phyloP scores from a whole-genome alignment of 2,888 invertebrate species.

The Pollenia amentaria region DNA sequence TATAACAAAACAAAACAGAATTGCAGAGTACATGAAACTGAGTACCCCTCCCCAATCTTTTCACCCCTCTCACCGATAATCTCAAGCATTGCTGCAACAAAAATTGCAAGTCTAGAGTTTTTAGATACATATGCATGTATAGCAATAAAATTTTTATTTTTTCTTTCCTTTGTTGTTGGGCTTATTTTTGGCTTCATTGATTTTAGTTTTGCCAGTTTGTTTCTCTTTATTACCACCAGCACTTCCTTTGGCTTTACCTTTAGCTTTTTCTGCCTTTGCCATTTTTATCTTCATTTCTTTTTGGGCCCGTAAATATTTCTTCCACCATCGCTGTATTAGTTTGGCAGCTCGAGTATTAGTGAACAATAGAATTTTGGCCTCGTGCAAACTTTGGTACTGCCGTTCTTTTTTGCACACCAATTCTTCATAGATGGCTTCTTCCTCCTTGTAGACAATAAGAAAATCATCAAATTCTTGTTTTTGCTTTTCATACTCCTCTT shows the following conservation, averaged over 20 bases:
- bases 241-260: neutral
- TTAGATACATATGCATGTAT: constrained; percentile 1
- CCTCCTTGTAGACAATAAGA: constrained; percentile 31
- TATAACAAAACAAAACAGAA: too few species aligned
- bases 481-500: constrained; percentile 40
- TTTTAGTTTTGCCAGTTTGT: neutral
- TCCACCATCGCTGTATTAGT: constrained; percentile 65
- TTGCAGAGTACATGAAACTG: too few species aligned
- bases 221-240: neutral
- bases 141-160: neutral
- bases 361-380: constrained; percentile 36
- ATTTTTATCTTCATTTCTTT: neutral
- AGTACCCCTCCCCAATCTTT: too few species aligned
- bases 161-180: constrained; percentile 10
- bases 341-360: constrained; percentile 42
- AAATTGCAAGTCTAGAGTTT: constrained; percentile 1
- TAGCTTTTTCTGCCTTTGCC: constrained; percentile 5
- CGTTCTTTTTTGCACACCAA: constrained; percentile 15
- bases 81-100: too few species aligned
- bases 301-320: neutral
- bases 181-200: neutral
- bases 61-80: too few species aligned
- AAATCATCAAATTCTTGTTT: constrained; percentile 52
- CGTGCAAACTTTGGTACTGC: constrained; percentile 3
- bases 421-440: constrained; percentile 51